Base-by-base conservation (phyloP, 2,797 vertebrate genomes). In the Cuniculus paca region DNA sequence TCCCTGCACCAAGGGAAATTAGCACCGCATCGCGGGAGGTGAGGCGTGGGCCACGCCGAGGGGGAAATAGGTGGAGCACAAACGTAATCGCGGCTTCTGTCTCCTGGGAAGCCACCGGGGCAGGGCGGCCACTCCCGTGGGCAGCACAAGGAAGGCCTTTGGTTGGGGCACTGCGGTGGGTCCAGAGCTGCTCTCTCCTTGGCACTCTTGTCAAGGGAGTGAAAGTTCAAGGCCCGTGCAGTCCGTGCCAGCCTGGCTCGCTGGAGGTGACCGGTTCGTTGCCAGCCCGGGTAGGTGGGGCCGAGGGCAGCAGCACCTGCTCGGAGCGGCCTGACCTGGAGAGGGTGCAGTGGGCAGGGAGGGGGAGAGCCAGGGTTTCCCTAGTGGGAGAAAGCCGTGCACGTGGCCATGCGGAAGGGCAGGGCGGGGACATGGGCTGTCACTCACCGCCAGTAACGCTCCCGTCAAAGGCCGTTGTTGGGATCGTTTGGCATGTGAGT, bases 51-150 rank as follows among this genome's bases (percentile, higher is more conserved):
- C 56, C 1, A 0, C 6, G 42, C 5, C 1, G 0, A 54, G 56
- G 2, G 68, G 34, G n/a, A 0, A 12, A 11, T 0, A 54, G 90
- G 77, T 7, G 39, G n/a, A 17, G 9, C 8, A 3, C 34, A n/a
- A 70, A 20, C 0, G 12, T 16, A 0, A 45, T 56, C 4, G 7
- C 31, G 2, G 50, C n/a, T 52, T 22, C 90, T 48, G 2, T 54
- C 39, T 75, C 50, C 50, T 0, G 17, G 52, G 39, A 63, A 45
- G 63, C 75, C 0, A 39, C 8, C 0, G 0, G 72, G 58, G 0
- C 0, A 26, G 1, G 0, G 1, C 0, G 61, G 16, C 34, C n/a
- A 0, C 72, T 82, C 26, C 0, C 3, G 3, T 16, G 16, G 14
- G 1, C 56, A 1, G 2, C 12, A n/a, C 16, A 34, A 42, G 56